Evolutionary conservation across 2,888 invertebrate genomes (phyloP), one percentile per base, ranked within the genome.

Genomic region (Orthonevra nobilis): DNA sequence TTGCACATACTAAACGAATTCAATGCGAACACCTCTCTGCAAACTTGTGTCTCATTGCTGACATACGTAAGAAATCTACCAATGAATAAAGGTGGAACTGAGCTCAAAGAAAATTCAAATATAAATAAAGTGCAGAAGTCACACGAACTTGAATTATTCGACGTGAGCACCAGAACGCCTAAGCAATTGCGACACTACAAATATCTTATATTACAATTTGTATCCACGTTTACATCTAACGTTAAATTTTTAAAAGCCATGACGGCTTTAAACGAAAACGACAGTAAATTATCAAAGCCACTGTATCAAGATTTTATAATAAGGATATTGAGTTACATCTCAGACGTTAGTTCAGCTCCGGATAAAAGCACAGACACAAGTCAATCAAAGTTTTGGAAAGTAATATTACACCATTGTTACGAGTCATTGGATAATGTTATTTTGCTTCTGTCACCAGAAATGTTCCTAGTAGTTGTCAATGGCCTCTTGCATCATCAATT

Each of bases 121-220:
- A 17, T 19, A 6, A 4, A 3, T 3, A 26, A 30, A 12, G 19
- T 19, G 6, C 36, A 34, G 38, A 68, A n/a, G 56, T 52, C 63
- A 23, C 58, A 75, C 1, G 85, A 85, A 19, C 75, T 81, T 0
- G 72, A 83, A 3, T 90, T 94, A 48, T 94, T 94, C 82, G 91
- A 93, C 84, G 89, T 94, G 0, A 90, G 90, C 4, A 90, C 90
- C 0, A 92, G 93, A 83, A 92, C 92, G 0, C 90, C 93, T 0
- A 94, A 94, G 84, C 94, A 96, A 82, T 89, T 96, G 56, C 91
- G 96, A 1, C 96, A 97, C 86, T 97, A 94, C 86, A 96, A 95
- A 88, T 96, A 96, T 84, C 91, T 93, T 0, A 90, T 94, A 17
- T 89, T 97, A 12, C 93, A 93, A 19, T 95, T 95, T 82, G 90